A percentile compares a stretch with the other conserved stretches of the same genome.
These are phyloP conservation scores for Leptinotarsa peninsularis DNA, from an alignment of 2,888 invertebrate genomes.

Conservation along the genomic window DNA sequence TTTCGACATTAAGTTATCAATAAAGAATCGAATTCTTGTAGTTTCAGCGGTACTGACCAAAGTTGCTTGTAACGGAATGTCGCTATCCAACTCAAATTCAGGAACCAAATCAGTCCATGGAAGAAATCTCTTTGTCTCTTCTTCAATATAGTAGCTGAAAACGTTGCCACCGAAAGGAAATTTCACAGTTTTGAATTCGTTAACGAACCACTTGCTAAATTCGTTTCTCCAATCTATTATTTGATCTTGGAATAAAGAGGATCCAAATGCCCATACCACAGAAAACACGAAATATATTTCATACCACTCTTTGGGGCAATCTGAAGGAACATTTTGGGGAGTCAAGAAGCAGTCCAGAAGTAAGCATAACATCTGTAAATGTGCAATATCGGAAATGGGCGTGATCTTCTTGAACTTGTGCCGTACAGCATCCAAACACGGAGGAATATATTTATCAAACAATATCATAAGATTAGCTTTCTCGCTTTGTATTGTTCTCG, in stretches of 20 bases:
- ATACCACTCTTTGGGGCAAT: constrained; percentile 94
- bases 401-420: constrained; percentile 89
- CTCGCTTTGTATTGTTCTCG: constrained; percentile 77
- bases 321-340: constrained; percentile 82
- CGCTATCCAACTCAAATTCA: constrained; percentile 85
- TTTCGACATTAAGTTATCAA: constrained; percentile 83
- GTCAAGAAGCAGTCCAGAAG: constrained; percentile 87
- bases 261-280: constrained; percentile 94
- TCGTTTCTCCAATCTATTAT: constrained; percentile 92
- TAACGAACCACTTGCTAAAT: constrained; percentile 94
- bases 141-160: constrained; percentile 91
- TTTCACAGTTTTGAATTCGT: constrained; percentile 91
- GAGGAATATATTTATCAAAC: constrained; percentile 93
- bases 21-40: constrained; percentile 83
- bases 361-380: constrained; percentile 88
- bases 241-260: constrained; percentile 91
- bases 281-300: constrained; percentile 94
- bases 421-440: constrained; percentile 80
- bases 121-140: constrained; percentile 84
- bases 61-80: constrained; percentile 81
- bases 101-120: constrained; percentile 89
- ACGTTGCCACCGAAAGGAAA: constrained; percentile 86
- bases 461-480: constrained; percentile 85
- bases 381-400: constrained; percentile 90
- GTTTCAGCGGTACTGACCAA: constrained; percentile 92